Evolutionary conservation across 2,888 invertebrate species (phyloP).

Genomic region (Meiosimyza decipiens): DNA sequence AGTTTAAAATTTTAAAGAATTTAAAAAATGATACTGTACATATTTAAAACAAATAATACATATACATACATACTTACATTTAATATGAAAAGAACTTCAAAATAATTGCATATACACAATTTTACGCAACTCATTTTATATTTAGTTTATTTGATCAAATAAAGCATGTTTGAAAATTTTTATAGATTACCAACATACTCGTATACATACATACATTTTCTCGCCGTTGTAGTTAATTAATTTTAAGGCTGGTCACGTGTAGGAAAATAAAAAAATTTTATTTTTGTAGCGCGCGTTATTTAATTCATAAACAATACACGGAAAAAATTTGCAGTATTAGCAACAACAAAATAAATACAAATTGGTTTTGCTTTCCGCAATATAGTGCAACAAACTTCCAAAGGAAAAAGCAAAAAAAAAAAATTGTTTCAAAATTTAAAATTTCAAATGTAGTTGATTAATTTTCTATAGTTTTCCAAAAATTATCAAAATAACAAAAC

Average conservation of each 20-base stretch:
- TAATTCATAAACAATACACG: slow-evolving; percentile 2
- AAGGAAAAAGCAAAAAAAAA: neutral
- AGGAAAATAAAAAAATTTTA: slow-evolving; percentile 31
- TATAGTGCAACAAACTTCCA: too few relatives aligned
- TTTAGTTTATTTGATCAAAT: slow-evolving; percentile 21
- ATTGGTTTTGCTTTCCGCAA: neutral
- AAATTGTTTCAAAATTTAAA: slow-evolving; percentile 9
- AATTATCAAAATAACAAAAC: too few relatives aligned
- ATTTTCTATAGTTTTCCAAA: too few relatives aligned
- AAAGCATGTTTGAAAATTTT: neutral
- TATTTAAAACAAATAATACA: too few relatives aligned
- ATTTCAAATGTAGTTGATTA: neutral
- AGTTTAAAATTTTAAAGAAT: too few relatives aligned
- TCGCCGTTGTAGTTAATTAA: slow-evolving; percentile 30
- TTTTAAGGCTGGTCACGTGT: slow-evolving; percentile 35
- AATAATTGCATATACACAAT: too few relatives aligned
- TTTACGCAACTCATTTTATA: slow-evolving; percentile 17
- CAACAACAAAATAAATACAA: slow-evolving; percentile 26
- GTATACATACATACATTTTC: neutral
- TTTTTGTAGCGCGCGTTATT: slow-evolving; percentile 26
- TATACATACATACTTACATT: too few relatives aligned
- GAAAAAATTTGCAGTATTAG: slow-evolving; percentile 43
- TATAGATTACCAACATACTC: too few relatives aligned
- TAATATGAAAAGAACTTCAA: too few relatives aligned
- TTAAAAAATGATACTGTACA: too few relatives aligned